Evolutionary conservation across 2,113 vertebrate species (phyloP).

Genomic region (Zosterops hypoxanthus): DNA sequence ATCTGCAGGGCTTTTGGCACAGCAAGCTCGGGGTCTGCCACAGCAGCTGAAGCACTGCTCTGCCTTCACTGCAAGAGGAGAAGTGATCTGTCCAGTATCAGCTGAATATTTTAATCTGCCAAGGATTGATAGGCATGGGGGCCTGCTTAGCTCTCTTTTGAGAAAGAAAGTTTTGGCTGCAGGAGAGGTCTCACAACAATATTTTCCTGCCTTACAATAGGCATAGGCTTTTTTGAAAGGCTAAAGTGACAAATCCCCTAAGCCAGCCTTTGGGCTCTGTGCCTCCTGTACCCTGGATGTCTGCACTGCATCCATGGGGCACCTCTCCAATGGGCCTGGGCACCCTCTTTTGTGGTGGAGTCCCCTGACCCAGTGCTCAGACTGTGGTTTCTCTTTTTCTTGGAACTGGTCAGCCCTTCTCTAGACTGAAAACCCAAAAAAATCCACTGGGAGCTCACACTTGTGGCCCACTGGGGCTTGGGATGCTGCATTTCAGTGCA

Average conservation of each 20-base stretch:
- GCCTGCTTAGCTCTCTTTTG: background rate
- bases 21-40: rapidly evolving
- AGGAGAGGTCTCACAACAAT: background rate
- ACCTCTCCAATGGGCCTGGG: rapidly evolving
- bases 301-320: background rate
- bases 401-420: background rate
- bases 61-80: background rate
- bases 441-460: background rate
- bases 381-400: background rate
- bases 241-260: background rate
- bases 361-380: rapidly evolving
- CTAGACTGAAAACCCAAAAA: background rate
- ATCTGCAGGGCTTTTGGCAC: background rate
- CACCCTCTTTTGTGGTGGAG: background rate
- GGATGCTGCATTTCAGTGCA: background rate
- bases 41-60: background rate
- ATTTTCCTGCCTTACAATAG: background rate
- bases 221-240: background rate
- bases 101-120: background rate
- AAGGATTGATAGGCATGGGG: background rate
- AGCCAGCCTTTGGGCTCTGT: background rate
- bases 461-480: background rate
- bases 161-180: background rate
- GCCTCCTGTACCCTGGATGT: rapidly evolving
- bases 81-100: background rate